Base-by-base conservation (phyloP, 2,113 vertebrate genomes). In the Dasypus novemcinctus region DNA sequence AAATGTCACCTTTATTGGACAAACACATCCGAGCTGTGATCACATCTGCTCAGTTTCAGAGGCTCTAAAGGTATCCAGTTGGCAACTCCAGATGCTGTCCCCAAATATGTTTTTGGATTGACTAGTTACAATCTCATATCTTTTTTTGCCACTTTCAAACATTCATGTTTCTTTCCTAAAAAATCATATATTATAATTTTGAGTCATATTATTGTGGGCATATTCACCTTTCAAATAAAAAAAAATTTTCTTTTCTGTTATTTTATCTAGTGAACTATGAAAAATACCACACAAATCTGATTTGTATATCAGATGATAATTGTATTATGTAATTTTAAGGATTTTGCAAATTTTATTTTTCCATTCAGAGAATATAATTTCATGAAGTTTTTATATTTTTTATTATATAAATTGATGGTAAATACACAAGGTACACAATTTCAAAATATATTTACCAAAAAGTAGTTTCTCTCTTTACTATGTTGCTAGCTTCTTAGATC, bases 231-330 rank as follows among this genome's bases (percentile, higher is more conserved):
- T 93, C 11, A 3, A 75, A 80, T 81, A 54, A 52, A 74, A 89
- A 71, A 63, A 64, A 33, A 43, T 46, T 92, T 27, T 38, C 7
- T 61, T 43, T 90, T 4, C 54, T 2, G 46, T 86, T 87, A 86
- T 92, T 96, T 96, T 79, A 66, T 75, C 72, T 85, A 13, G 10
- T 64, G 72, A 93, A 21, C 85, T 46, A 31, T 49, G 88, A 92
- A 82, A 38, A 90, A 71, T 76, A 52, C 21, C 14, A 49, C 11
- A n/a, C 31, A 88, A 61, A 84, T 84, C 4, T 72, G 8, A 94
- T 57, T 95, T 87, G 21, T 38, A 43, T 49, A 81, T 25, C 7
- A 94, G 25, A 49, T 90, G 52, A 43, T 86, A 31, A 75, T 87
- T 57, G 18, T 64, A 17, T 84, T 93, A 43, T n/a, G 41, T 29